These are phyloP conservation scores for Melipona bicolor DNA, from an alignment of 2,888 invertebrate species.

Conservation along the genomic window DNA sequence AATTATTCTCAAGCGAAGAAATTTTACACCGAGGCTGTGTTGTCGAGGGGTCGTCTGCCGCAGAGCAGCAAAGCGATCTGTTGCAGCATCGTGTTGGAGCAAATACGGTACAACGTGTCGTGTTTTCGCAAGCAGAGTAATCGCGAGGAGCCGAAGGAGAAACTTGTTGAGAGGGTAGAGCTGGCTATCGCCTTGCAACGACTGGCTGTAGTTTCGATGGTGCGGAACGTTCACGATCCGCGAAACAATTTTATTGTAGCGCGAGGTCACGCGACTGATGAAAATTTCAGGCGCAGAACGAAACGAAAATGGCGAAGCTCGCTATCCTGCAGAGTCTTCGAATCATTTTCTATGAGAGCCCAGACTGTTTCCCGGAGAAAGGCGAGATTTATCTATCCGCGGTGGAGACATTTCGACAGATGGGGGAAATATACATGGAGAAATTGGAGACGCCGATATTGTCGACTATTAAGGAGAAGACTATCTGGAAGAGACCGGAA, in stretches of 20 bases:
- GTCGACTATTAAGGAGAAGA: conserved; percentile 68
- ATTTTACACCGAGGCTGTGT: conserved; percentile 63
- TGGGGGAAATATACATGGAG: conserved; percentile 80
- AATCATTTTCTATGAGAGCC: conserved; percentile 57
- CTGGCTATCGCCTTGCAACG: conserved; percentile 62
- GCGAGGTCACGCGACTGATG: neutral
- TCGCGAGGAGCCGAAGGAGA: neutral
- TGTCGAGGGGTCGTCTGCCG: conserved; percentile 10
- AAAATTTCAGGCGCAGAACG: conserved; percentile 55
- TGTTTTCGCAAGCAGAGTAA: conserved; percentile 19
- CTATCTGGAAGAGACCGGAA: conserved; percentile 81
- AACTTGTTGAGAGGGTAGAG: conserved; percentile 37
- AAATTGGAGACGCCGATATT: conserved; percentile 81
- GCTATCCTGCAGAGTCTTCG: conserved; percentile 70
- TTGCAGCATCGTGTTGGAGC: conserved; percentile 45
- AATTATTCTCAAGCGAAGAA: conserved; percentile 67
- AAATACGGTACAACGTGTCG: conserved; percentile 44
- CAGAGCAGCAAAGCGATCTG: conserved; percentile 12
- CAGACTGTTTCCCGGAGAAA: conserved; percentile 76
- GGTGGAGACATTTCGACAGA: conserved; percentile 84
- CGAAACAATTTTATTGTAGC: neutral
- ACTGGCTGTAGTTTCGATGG: conserved; percentile 62
- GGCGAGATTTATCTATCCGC: conserved; percentile 84
- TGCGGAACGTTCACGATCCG: conserved; percentile 5
- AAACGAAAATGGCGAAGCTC: conserved; percentile 73